Base-by-base conservation (phyloP, 2,888 invertebrate genomes). In the Flabesymbios commensalis region DNA sequence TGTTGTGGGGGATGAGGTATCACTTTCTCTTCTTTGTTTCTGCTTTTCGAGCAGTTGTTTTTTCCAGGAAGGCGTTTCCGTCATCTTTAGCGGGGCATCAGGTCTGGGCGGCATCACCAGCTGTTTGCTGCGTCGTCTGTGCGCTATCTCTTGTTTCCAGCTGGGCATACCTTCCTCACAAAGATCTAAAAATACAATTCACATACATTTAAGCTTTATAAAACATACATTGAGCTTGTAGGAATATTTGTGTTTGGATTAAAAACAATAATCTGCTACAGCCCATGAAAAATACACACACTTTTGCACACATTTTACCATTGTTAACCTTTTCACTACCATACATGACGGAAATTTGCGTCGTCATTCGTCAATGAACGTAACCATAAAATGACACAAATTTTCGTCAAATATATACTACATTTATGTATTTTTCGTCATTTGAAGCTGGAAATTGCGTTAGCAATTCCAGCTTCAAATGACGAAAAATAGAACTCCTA, bases 51-150 rank as follows among this genome's bases (percentile, higher is more conserved):
- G 29, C 24, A 63, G 59, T 26, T 63, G 59, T 28, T 48, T 42
- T 45, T 63, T 63, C 63, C 63, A 63, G 31, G 32, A 54, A 10
- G 63, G 63, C 41, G 43, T 45, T 17, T 61, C 61, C 14, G 51
- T 52, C 3, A 61, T 49, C 29, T 26, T 49, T 17, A 51, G 26
- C 22, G 56, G 61, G 17, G 28, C n/a, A 26, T 61, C 61, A 2
- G 61, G 51, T 24, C 41, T 56, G 4, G 19, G 7, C 3, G 33
- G n/a, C 26, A 54, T 48, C 4, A 61, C 45, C 14, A 32, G 36
- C 10, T 56, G 22, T 26, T 61, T 61, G 31, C 51, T 57, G 36
- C 56, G 54, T 32, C 49, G 47, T 19, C 55, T 58, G 2, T 26
- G 22, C 1, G 51, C 59, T 3, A 59, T 51, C 59, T 59, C 59